Evolutionary conservation across 2,888 invertebrate genomes (phyloP).

Genomic region (Agonum fuliginosum): DNA sequence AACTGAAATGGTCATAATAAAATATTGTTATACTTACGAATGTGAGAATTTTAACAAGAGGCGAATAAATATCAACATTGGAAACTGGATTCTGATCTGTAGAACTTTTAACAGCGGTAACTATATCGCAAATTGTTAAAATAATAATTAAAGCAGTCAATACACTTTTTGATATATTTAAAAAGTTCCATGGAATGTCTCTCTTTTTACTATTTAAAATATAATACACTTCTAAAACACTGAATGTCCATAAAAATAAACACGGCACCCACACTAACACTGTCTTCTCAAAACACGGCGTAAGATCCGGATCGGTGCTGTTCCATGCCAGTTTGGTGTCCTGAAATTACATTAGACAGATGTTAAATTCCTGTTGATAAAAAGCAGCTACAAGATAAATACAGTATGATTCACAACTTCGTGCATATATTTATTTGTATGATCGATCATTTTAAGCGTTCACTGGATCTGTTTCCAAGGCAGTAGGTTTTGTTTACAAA

Average conservation of each 20-base stretch:
- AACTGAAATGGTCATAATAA: too few species aligned
- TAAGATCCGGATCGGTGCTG: conserved; percentile 86
- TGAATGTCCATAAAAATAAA: conserved; percentile 86
- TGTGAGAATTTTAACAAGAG: conserved; percentile 84
- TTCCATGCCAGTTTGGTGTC: conserved; percentile 86
- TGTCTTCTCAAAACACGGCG: conserved; percentile 94
- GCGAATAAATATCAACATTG: conserved; percentile 85
- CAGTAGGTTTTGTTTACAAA: too few species aligned
- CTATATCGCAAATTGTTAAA: conserved; percentile 81
- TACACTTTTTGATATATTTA: conserved; percentile 83
- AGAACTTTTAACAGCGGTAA: conserved; percentile 76
- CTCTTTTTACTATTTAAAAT: conserved; percentile 84
- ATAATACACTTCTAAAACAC: conserved; percentile 85
- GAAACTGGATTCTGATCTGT: conserved; percentile 69
- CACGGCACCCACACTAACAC: conserved; percentile 93
- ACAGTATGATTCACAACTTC: too few species aligned
- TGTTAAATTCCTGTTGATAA: neutral
- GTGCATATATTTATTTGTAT: too few species aligned
- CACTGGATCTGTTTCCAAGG: too few species aligned
- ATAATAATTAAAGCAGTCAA: conserved; percentile 80
- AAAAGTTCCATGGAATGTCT: conserved; percentile 85
- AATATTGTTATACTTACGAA: conserved; percentile 81
- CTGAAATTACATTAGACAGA: conserved; percentile 76
- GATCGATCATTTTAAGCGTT: too few species aligned
- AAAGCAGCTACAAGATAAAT: conserved; percentile 24